Conservation (phyloP, 2,888 invertebrate genomes). For the Tiliacea citrago region DNA sequence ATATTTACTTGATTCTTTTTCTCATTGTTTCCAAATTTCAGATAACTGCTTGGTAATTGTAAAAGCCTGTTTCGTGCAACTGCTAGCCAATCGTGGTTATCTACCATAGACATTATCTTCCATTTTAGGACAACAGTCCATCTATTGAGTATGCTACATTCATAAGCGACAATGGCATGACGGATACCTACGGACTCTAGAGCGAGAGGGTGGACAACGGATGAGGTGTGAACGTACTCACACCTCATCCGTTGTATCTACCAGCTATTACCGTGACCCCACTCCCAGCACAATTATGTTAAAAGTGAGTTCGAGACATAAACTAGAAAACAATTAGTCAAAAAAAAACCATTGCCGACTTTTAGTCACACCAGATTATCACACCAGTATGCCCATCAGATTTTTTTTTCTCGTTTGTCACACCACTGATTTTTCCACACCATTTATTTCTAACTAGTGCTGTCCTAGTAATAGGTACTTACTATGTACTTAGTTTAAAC, state of each 20-base stretch:
- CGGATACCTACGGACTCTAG: background rate
- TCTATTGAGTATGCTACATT: background rate
- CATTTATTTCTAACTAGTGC: no score
- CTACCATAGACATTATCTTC: background rate
- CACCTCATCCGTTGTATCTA: background rate
- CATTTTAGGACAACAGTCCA: background rate
- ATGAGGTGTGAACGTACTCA: no score
- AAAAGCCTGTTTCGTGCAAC: background rate
- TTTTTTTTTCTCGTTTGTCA: no score
- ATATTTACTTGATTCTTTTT: constrained; percentile 60
- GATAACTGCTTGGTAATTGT: background rate
- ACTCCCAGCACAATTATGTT: background rate
- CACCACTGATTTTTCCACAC: no score
- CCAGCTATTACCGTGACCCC: no score
- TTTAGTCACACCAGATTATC: no score
- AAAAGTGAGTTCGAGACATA: background rate
- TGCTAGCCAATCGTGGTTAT: background rate
- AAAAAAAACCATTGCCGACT: no score
- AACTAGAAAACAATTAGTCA: background rate
- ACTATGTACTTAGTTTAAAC: no score
- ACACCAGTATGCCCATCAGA: no score
- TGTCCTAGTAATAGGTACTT: no score
- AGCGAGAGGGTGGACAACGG: background rate
- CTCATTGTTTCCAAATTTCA: constrained; percentile 18
- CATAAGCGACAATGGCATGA: background rate